phyloP scores from a whole-genome alignment of 2,888 invertebrate genomes.

The Folsomia manolachei region DNA sequence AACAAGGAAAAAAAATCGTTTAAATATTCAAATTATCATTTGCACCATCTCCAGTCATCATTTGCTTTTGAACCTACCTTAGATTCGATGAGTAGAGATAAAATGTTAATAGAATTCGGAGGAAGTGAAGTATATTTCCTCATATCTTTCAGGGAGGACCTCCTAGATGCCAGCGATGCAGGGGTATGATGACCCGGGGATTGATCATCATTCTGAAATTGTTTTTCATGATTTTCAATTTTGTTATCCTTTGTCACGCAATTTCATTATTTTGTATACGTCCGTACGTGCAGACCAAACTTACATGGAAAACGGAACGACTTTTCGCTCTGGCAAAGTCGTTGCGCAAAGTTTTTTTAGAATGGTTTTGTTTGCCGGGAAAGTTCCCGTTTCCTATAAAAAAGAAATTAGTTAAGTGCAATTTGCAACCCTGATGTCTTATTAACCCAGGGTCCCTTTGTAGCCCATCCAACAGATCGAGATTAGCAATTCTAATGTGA shows the following conservation, averaged over 20 bases:
- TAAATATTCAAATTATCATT: not conserved
- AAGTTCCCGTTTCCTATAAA: slow-evolving; percentile 50
- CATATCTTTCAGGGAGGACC: slow-evolving; percentile 59
- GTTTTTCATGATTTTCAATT: too few relatives aligned
- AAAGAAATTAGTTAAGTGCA: too few relatives aligned
- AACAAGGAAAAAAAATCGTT: not conserved
- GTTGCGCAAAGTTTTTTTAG: slow-evolving; percentile 57
- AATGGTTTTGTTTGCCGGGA: too few relatives aligned
- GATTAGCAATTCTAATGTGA: not conserved
- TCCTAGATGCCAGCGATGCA: slow-evolving; percentile 53
- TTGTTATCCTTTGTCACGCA: too few relatives aligned
- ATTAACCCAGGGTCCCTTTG: too few relatives aligned
- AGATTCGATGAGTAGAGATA: slow-evolving; percentile 59
- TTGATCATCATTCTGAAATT: slow-evolving; percentile 52
- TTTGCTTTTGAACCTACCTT: slow-evolving; percentile 53
- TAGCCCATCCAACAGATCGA: not conserved
- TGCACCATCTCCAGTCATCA: not conserved
- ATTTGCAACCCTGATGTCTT: too few relatives aligned
- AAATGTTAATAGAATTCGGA: slow-evolving; percentile 57
- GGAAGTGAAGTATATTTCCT: slow-evolving; percentile 59
- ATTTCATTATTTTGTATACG: too few relatives aligned
- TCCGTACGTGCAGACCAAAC: too few relatives aligned
- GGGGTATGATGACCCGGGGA: not conserved
- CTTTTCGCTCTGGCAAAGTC: slow-evolving; percentile 58
- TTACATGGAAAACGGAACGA: slow-evolving; percentile 57